phyloP scores from a whole-genome alignment of 2,113 vertebrate genomes.

The Eudyptes chrysolophus region DNA sequence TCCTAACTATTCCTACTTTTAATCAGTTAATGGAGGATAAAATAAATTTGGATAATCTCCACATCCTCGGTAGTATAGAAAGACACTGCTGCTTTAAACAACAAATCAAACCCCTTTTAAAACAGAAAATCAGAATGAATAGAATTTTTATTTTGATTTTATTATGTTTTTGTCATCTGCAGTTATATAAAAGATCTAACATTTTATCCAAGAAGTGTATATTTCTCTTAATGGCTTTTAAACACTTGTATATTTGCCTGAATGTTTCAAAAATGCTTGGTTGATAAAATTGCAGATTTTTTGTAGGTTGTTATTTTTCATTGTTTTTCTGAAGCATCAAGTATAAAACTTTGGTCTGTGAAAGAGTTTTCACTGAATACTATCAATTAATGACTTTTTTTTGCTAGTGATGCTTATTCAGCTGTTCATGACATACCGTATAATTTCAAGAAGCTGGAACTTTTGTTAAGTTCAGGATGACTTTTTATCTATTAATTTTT shows the following conservation, averaged over 20 bases:
- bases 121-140: neutral
- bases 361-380: constrained; percentile 11
- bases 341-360: neutral
- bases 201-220: neutral
- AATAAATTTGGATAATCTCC: neutral
- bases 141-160: neutral
- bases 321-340: neutral
- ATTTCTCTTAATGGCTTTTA: neutral
- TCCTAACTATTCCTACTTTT: neutral
- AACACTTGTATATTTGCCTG: neutral
- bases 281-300: neutral
- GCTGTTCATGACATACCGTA: constrained; percentile 32
- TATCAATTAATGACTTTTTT: neutral
- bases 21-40: neutral
- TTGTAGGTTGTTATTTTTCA: neutral
- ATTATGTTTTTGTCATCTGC: neutral
- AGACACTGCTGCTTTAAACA: neutral
- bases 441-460: constrained; percentile 32
- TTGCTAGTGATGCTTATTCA: neutral
- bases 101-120: neutral
- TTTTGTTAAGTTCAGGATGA: neutral
- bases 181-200: neutral
- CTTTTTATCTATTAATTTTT: neutral
- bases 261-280: neutral
- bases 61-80: neutral